Evolutionary conservation across 2,797 vertebrate species (phyloP).

Genomic region (Helicolenus hilgendorfi): DNA sequence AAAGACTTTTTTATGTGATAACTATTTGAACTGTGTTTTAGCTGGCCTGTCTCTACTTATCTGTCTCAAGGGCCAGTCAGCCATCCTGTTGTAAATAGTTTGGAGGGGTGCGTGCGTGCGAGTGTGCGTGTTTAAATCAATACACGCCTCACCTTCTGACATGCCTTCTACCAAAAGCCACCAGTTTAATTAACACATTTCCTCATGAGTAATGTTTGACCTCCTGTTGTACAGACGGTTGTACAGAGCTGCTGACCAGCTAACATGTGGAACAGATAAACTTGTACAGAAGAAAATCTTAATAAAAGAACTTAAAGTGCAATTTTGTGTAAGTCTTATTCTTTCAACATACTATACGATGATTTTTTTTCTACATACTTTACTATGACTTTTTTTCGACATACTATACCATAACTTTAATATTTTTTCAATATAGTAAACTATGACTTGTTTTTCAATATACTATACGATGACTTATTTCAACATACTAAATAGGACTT

Average conservation of each 20-base stretch:
- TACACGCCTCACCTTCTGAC: conserved; percentile 34
- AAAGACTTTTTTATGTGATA: conserved; percentile 52
- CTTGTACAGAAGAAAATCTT: conserved; percentile 77
- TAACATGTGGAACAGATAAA: conserved; percentile 60
- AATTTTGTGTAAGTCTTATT: neutral
- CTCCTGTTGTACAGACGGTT: conserved; percentile 68
- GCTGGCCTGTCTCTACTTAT: conserved; percentile 30
- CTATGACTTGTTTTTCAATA: too few relatives aligned
- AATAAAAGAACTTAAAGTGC: conserved; percentile 75
- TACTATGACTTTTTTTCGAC: too few relatives aligned
- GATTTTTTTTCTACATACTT: too few relatives aligned
- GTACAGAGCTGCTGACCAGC: conserved; percentile 70
- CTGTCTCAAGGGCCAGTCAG: conserved; percentile 39
- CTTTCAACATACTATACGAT: too few relatives aligned
- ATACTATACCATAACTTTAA: too few relatives aligned
- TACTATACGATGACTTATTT: too few relatives aligned
- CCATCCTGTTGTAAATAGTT: conserved; percentile 62
- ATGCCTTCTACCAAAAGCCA: conserved; percentile 43
- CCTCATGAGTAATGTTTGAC: conserved; percentile 36
- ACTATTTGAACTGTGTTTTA: conserved; percentile 41
- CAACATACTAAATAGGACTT: too few relatives aligned
- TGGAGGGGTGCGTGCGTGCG: conserved; percentile 4
- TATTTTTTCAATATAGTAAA: too few relatives aligned
- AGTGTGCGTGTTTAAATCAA: neutral
- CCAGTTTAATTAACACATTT: conserved; percentile 42